Evolutionary conservation across 2,113 vertebrate species (phyloP).

Genomic region (Ctenodactylus gundi): DNA sequence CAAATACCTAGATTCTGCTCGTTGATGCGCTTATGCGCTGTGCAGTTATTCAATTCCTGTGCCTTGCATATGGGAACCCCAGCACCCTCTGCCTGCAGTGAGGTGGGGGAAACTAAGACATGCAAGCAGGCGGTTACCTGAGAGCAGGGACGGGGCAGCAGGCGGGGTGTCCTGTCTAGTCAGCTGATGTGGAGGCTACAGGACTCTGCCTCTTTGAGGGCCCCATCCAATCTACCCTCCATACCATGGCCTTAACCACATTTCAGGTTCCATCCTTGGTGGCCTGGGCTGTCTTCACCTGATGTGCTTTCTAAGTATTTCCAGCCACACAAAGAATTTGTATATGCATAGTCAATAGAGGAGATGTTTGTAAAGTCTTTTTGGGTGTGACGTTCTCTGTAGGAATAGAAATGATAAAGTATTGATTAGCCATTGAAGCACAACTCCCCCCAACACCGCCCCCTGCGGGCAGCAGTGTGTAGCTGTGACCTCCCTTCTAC

Average conservation of each 20-base stretch:
- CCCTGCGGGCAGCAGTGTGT: neutral
- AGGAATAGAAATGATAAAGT: neutral
- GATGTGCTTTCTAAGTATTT: neutral
- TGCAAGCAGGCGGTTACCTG: neutral
- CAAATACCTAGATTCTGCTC: neutral
- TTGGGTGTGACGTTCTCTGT: slow-evolving; percentile 21
- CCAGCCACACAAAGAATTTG: neutral
- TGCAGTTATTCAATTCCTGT: neutral
- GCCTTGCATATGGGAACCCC: neutral
- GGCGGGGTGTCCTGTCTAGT: neutral
- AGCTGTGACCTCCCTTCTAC: neutral
- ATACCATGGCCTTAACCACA: neutral
- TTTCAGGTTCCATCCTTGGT: neutral
- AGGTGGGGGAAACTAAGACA: neutral
- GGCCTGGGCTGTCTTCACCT: neutral
- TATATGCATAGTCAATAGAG: neutral
- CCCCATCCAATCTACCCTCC: no score
- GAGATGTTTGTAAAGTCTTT: neutral
- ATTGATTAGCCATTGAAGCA: neutral
- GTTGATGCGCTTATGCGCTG: neutral
- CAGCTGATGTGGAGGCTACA: neutral
- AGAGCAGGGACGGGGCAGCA: neutral
- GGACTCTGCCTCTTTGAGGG: no score
- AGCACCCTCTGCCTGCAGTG: neutral
- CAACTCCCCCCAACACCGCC: neutral